These are phyloP conservation scores for Choloepus didactylus DNA, from an alignment of 2,797 vertebrate species.

Conservation along the genomic window DNA sequence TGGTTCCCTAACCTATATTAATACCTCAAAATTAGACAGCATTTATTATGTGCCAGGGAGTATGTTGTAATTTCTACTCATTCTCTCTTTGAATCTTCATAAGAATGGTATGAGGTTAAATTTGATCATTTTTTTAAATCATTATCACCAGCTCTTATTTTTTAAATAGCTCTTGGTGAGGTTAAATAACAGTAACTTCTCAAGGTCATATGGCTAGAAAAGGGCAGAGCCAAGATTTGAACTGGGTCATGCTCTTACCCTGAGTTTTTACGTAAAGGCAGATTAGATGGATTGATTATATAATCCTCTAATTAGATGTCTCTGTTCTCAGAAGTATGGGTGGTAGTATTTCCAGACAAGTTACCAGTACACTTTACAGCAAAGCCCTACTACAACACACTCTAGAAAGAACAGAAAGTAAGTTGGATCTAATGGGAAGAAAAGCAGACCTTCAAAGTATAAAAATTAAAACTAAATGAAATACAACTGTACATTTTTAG, in stretches of 20 bases:
- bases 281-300: conserved; percentile 69
- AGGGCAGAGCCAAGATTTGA: conserved; percentile 58
- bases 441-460: not conserved
- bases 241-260: not conserved
- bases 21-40: not conserved
- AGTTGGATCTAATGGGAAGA: not conserved
- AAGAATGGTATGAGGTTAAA: not conserved
- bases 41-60: conserved; percentile 48
- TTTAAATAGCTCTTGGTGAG: conserved; percentile 7
- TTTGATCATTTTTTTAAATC: conserved; percentile 24
- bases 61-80: conserved; percentile 10
- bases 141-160: not conserved
- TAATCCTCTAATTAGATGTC: conserved; percentile 48
- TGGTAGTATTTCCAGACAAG: conserved; percentile 63
- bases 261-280: conserved; percentile 25
- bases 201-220: conserved; percentile 52
- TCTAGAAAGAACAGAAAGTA: conserved; percentile 40
- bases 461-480: conserved; percentile 57
- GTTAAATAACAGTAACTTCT: conserved; percentile 48
- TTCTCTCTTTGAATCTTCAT: conserved; percentile 12
- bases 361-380: conserved; percentile 35
- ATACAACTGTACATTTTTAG: conserved; percentile 9
- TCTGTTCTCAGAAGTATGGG: conserved; percentile 54
- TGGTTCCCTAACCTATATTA: not conserved
- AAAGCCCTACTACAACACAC: not conserved